Conservation (phyloP, 2,113 vertebrate species). For the Brachionichthys hirsutus region DNA sequence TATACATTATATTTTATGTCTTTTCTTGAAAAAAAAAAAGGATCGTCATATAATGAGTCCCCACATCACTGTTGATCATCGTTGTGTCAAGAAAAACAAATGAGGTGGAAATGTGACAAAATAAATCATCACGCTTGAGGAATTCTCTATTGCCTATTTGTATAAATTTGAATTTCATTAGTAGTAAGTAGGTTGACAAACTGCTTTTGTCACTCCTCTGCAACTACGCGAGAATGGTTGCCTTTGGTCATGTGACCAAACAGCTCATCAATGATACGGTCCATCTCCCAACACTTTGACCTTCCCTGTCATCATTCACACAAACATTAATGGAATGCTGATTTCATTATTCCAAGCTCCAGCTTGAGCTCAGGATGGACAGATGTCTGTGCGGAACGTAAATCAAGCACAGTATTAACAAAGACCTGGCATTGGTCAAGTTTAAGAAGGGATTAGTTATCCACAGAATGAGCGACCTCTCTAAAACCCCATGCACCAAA, state of each 20-base stretch:
- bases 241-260: constrained; percentile 67
- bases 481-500: constrained; percentile 36
- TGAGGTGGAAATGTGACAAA: not conserved
- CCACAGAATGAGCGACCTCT: constrained; percentile 50
- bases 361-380: constrained; percentile 34
- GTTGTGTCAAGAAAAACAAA: not conserved
- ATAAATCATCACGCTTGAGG: not conserved
- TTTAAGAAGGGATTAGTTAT: constrained; percentile 61
- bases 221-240: constrained; percentile 37
- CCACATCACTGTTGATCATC: not conserved
- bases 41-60: constrained; percentile 1
- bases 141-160: not conserved
- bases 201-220: constrained; percentile 23
- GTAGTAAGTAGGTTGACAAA: constrained; percentile 16
- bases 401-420: constrained; percentile 38
- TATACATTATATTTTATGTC: not conserved
- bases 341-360: constrained; percentile 44
- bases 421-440: constrained; percentile 36
- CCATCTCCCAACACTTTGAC: constrained; percentile 58
- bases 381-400: constrained; percentile 49
- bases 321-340: constrained; percentile 47
- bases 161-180: constrained; percentile 5
- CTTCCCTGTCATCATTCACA: constrained; percentile 67
- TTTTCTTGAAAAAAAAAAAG: not conserved
- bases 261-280: constrained; percentile 53